Conservation (phyloP, 2,888 invertebrate genomes). For the Hermaeophaga mercurialis region DNA sequence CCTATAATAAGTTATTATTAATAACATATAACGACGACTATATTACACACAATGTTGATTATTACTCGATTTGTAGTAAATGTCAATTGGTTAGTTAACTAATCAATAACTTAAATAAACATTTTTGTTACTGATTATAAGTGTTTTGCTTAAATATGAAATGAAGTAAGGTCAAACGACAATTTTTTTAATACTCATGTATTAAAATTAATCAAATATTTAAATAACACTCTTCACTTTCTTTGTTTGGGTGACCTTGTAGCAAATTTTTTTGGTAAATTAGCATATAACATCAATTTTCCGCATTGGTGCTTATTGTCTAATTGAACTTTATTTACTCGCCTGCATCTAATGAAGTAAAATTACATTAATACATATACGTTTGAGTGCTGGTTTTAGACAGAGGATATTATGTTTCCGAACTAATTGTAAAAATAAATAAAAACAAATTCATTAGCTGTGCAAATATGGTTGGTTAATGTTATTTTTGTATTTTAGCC, state of each 20-base stretch:
- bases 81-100: too few relatives aligned
- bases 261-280: neutral
- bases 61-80: too few relatives aligned
- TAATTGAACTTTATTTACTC: conserved; percentile 1
- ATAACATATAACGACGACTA: too few relatives aligned
- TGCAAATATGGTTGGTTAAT: too few relatives aligned
- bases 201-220: neutral
- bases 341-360: neutral
- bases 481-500: too few relatives aligned
- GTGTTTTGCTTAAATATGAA: too few relatives aligned
- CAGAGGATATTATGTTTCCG: neutral
- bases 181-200: too few relatives aligned
- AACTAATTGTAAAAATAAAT: conserved; percentile 1
- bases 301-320: neutral
- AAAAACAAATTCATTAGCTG: conserved; percentile 4
- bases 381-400: neutral
- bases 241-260: conserved; percentile 1
- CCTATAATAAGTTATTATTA: too few relatives aligned
- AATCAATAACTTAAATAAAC: too few relatives aligned
- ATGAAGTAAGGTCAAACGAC: too few relatives aligned
- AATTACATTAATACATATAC: neutral
- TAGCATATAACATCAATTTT: neutral
- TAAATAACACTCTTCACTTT: neutral
- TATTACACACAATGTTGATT: too few relatives aligned
- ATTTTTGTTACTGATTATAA: too few relatives aligned